Evolutionary conservation across 2,113 vertebrate genomes (phyloP), one percentile per base, ranked within the genome.

Genomic region (Phycodurus eques): DNA sequence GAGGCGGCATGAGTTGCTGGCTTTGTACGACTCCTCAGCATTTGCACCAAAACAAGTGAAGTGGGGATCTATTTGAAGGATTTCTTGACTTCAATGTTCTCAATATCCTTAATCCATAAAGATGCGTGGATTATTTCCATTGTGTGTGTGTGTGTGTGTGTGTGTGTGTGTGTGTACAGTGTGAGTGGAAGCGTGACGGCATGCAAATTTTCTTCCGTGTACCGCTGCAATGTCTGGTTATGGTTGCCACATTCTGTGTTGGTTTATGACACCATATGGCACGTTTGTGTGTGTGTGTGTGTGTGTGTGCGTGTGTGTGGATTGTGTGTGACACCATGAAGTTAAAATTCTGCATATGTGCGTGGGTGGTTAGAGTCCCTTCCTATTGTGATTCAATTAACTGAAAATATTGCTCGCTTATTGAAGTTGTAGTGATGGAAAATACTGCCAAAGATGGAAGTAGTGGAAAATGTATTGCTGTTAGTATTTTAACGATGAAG

Each of bases 311-410:
- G 74, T 71, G 70, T 49, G 67, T 20, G 1, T 66, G 66, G 70
- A 62, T 68, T 14, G 73, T 65, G 61, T 47, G 69, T 68, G 43
- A 69, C 27, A 66, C 15, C 61, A 63, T 63, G 35, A 63, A 63
- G 61, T 63, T 63, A 20, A 15, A 20, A 43, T 42, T 75, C 71
- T 67, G 59, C 65, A 68, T 70, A 44, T 74, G 64, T 49, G 82
- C 75, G 85, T 85, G 82, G 75, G 79, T 62, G 80, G 71, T 73
- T 39, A 12, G 44, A 61, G 88, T 31, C 54, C 74, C 9, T 72
- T 46, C 84, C 64, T 92, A 92, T 73, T 91, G 75, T 0, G 85
- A 92, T 79, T 5, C 43, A 71, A 68, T 43, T 31, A 57, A 67
- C 35, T 43, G 19, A 47, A 44, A 44, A 75, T 59, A 68, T 31